Base-by-base conservation (phyloP, 2,797 vertebrate species). In the Danio choprae region DNA sequence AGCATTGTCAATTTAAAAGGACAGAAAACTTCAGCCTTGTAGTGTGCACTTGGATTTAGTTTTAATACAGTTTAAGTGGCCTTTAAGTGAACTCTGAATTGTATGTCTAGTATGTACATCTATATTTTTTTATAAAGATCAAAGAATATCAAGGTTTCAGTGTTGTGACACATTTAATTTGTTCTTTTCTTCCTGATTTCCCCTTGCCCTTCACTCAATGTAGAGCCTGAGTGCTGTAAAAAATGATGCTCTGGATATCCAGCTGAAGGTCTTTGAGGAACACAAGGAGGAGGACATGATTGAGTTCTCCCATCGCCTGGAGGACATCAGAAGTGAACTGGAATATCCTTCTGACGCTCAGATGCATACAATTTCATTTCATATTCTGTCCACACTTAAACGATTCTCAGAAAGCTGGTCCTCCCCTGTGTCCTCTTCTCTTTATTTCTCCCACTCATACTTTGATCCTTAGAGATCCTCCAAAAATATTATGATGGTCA, bases 271-370 rank as follows among this genome's bases (percentile, higher is more conserved):
- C 22, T 99, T 99, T 89, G 95, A 95, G 82, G 98, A 99, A 75
- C 96, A 99, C 89, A 98, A 96, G 86, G 97, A 99, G 83, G 98
- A 99, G 89, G 97, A 99, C 88, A 95, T 97, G 94, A 94, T 97
- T 0, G 98, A 99, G 85, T 97, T 99, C 86, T 96, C 95, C 71
- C 96, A 98, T 86, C 94, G 97, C 81, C 90, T 98, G 79, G 96
- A 98, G 86, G 97, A 99, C 91, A 96, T 99, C 89, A 94, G 87
- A 90, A 92, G 91, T 81, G 97, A 99, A 89, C 73, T 98, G 87
- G 95, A 99, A 99, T 98, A 99, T 99, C 98, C 97, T 98, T 98
- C 87, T 87, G 70, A 84, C 63, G 76, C 22, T 59, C 6, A n/a
- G 64, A 67, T n/a, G 29, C 36, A 62, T 60, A 38, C 11, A 72